Evolutionary conservation across 1,140 invertebrate genomes (phyloP).

Genomic region (Zaprionus lachaisei): DNA sequence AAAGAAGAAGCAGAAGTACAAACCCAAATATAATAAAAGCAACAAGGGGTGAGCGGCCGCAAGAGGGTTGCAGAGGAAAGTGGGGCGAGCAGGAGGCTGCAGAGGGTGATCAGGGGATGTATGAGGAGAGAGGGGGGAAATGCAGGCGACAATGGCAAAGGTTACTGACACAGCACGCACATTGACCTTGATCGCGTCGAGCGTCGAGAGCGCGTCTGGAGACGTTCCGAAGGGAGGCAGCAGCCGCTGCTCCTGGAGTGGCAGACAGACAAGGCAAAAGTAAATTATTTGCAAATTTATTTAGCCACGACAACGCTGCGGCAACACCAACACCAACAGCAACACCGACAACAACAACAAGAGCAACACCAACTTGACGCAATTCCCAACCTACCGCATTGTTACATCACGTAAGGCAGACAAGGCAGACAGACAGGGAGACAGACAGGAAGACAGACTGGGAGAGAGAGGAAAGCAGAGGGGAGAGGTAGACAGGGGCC

Average conservation of each 20-base stretch:
- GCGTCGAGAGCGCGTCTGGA: slow-evolving; percentile 45
- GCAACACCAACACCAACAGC: slow-evolving; percentile 10
- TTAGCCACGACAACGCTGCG: slow-evolving; percentile 32
- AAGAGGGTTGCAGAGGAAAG: background rate
- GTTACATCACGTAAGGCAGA: slow-evolving; percentile 74
- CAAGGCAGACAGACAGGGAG: slow-evolving; percentile 15
- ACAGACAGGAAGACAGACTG: slow-evolving; percentile 1
- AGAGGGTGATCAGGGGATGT: slow-evolving; percentile 29
- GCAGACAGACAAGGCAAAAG: slow-evolving; percentile 38
- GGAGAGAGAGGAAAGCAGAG: background rate
- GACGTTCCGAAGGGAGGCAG: slow-evolving; percentile 38
- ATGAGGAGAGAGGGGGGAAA: slow-evolving; percentile 20
- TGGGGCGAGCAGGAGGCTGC: too few species aligned
- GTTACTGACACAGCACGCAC: slow-evolving; percentile 81
- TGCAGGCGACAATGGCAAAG: slow-evolving; percentile 66
- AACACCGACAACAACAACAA: slow-evolving; percentile 3
- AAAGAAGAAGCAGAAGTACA: slow-evolving; percentile 58
- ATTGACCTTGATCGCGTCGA: slow-evolving; percentile 75
- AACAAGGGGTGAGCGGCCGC: slow-evolving; percentile 35
- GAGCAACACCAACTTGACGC: slow-evolving; percentile 6
- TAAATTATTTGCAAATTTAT: slow-evolving; percentile 75
- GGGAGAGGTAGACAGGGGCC: background rate
- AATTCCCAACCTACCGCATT: slow-evolving; percentile 72
- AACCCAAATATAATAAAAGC: slow-evolving; percentile 72
- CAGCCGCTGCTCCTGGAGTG: slow-evolving; percentile 6